Conservation (phyloP, 2,888 invertebrate species). For the Chymomyza amoena region DNA sequence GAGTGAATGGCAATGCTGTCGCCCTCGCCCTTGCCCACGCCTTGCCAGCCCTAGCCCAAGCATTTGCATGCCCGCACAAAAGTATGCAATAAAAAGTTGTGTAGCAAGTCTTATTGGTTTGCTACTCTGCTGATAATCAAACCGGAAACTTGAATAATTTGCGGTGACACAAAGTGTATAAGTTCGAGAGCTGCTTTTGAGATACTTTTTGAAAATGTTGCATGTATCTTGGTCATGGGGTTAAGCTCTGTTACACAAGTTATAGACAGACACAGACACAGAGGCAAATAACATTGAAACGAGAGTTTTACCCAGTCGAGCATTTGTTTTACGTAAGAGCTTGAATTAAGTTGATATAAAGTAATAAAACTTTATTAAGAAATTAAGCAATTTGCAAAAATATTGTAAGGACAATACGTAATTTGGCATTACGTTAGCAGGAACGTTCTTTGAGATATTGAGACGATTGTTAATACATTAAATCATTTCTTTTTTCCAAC, state of each 20-base stretch:
- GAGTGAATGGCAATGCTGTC: slow-evolving; percentile 16
- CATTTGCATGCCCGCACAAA: slow-evolving; percentile 53
- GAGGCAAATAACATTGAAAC: too few species aligned
- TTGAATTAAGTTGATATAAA: too few species aligned
- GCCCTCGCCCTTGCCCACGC: too few species aligned
- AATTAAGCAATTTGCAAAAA: too few species aligned
- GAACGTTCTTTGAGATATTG: too few species aligned
- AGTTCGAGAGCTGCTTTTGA: neutral
- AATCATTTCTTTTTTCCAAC: too few species aligned
- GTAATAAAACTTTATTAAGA: too few species aligned
- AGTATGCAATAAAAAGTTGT: slow-evolving; percentile 42
- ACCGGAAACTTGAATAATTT: slow-evolving; percentile 57
- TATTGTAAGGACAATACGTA: too few species aligned
- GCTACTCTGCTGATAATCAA: slow-evolving; percentile 45
- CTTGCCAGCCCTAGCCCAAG: slow-evolving; percentile 15
- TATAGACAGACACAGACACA: neutral
- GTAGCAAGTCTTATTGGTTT: slow-evolving; percentile 49
- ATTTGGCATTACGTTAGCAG: too few species aligned
- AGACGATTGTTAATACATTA: too few species aligned
- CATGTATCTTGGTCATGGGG: neutral
- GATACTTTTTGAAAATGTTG: neutral
- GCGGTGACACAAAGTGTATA: slow-evolving; percentile 26
- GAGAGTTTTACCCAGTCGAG: too few species aligned
- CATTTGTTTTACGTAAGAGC: too few species aligned
- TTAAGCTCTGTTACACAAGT: neutral